Evolutionary conservation across 2,888 invertebrate species (phyloP), one percentile per base, ranked within the genome.

Genomic region (Arrhopalites spinosus): DNA sequence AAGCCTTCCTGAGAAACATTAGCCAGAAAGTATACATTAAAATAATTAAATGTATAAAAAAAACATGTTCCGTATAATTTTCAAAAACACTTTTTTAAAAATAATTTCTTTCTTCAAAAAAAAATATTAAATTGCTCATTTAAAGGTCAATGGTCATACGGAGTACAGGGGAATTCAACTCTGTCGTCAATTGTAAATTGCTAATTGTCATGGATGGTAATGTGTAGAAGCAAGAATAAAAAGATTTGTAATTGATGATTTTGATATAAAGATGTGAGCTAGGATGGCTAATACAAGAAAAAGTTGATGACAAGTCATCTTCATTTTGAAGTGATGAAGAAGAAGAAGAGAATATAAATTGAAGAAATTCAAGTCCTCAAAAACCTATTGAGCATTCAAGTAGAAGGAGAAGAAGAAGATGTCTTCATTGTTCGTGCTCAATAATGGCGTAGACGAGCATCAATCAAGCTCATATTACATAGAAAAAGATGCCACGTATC

Each of bases 381-480:
- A 64, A 36, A 36, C 36, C 5, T 3, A 36, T 36, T 59, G 27
- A 23, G 27, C 23, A 59, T 23, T 25, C 59, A 59, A 59, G 59
- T 27, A 13, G 27, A 15, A 59, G 53, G 13, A 5, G 25, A 36
- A 25, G 53, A 47, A n/a, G 3, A 59, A 59, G 59, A 7, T 59
- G 59, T 59, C 59, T 59, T 59, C 59, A 59, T 5, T 59, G 59
- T 25, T 59, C 59, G 59, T 59, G 27, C 59, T 59, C 59, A 59
- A 59, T 59, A 25, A 59, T 59, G 59, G 25, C 59, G 25, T 13
- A 27, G 25, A 59, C 11, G 25, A 59, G 13, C 59, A 59, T 59
- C 59, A 59, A 59, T 59, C 23, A 23, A 20, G 20, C 20, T 59
- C 59, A 59, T 25, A 59, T 59, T 59, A 59, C 59, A 13, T 27